These are phyloP conservation scores for Liodrosophila aerea DNA, from an alignment of 2,888 invertebrate species.

Conservation along the genomic window DNA sequence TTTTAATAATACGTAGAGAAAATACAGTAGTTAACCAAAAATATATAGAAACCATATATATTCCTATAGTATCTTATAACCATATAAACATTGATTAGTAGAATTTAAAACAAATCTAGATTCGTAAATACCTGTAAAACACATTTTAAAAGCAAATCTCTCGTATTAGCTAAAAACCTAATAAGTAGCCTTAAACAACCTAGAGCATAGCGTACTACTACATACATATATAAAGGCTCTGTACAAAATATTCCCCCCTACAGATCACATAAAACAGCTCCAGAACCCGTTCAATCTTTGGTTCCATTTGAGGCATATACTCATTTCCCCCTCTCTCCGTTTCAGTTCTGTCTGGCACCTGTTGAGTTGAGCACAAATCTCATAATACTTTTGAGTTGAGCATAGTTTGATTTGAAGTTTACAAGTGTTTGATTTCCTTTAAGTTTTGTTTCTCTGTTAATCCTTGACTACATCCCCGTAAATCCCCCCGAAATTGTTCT, in stretches of 20 bases:
- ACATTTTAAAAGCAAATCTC: too few species aligned
- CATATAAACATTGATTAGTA: too few species aligned
- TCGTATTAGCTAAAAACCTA: neutral
- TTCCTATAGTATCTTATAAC: too few species aligned
- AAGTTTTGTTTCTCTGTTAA: slow-evolving; percentile 38
- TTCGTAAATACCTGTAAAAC: too few species aligned
- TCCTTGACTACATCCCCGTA: slow-evolving; percentile 44
- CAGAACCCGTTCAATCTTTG: slow-evolving; percentile 22
- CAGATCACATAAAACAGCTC: slow-evolving; percentile 46
- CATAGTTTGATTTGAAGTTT: too few species aligned
- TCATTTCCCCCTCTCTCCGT: too few species aligned
- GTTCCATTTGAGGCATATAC: too few species aligned
- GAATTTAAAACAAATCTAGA: too few species aligned
- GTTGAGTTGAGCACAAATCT: slow-evolving; percentile 2
- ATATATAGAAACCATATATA: neutral
- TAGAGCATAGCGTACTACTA: neutral
- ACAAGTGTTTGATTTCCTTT: slow-evolving; percentile 12
- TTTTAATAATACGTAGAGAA: neutral
- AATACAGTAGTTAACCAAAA: neutral
- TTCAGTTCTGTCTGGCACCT: slow-evolving; percentile 36
- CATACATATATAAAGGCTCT: slow-evolving; percentile 8
- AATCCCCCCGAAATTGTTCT: slow-evolving; percentile 77
- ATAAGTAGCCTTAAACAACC: slow-evolving; percentile 1
- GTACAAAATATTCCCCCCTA: slow-evolving; percentile 16
- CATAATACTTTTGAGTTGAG: neutral